Percentiles rank a stretch among this genome's conserved stretches.
phyloP scores from a whole-genome alignment of 2,113 vertebrate species.

The Ptychochromis oligacanthus region DNA sequence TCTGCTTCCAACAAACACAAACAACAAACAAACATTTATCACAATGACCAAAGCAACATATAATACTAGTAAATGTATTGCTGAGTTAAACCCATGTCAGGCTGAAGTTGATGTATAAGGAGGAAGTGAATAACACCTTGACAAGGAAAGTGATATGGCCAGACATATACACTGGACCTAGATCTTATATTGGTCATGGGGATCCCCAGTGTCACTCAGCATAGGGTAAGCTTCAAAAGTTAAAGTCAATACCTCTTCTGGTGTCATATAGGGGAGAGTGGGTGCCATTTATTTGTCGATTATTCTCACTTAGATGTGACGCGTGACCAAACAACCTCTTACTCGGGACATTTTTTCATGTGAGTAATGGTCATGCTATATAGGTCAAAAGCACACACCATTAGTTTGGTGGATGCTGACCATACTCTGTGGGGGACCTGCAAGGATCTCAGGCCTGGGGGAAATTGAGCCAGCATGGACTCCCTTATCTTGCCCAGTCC shows the following conservation, averaged over 20 bases:
- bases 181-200: constrained; percentile 46
- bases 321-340: constrained; percentile 57
- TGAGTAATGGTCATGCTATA: constrained; percentile 62
- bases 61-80: neutral
- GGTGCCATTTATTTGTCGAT: constrained; percentile 60
- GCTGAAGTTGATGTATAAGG: neutral
- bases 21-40: neutral
- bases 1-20: too few species aligned
- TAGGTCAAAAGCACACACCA: constrained; percentile 68
- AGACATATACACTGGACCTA: constrained; percentile 42
- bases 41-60: neutral
- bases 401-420: constrained; percentile 62
- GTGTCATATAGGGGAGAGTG: constrained; percentile 45
- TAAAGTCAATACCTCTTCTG: constrained; percentile 64
- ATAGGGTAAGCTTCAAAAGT: constrained; percentile 55
- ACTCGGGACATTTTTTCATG: constrained; percentile 52
- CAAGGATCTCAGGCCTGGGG: constrained; percentile 58
- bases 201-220: constrained; percentile 40
- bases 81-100: neutral
- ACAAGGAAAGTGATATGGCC: constrained; percentile 1
- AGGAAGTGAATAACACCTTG: neutral
- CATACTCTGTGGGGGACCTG: constrained; percentile 61
- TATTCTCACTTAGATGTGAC: constrained; percentile 44
- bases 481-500: constrained; percentile 75
- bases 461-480: constrained; percentile 80